Evolutionary conservation across 92 coral and sea anemone genomes (phyloP).

Genomic region (Porites rus): DNA sequence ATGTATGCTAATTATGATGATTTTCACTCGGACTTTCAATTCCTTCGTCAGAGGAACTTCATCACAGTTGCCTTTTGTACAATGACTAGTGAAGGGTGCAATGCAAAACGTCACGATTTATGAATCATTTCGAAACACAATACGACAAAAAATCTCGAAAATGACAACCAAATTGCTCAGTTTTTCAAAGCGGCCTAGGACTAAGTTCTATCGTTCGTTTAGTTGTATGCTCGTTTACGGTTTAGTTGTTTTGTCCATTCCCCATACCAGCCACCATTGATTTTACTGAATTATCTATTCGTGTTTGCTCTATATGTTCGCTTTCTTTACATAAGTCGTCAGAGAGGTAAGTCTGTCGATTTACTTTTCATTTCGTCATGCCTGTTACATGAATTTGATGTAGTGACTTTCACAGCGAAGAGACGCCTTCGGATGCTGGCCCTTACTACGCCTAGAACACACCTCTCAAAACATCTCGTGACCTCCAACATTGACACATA

Average conservation of each 20-base stretch:
- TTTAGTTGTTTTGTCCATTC: background rate
- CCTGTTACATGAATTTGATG: too few relatives aligned
- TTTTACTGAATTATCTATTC: too few relatives aligned
- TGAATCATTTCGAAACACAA: background rate
- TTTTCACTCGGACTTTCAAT: too few relatives aligned
- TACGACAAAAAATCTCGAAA: background rate
- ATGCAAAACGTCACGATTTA: background rate
- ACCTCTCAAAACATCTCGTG: background rate
- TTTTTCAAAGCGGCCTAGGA: background rate
- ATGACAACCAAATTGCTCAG: background rate
- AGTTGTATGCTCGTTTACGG: background rate
- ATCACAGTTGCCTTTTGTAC: too few relatives aligned
- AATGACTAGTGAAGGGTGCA: background rate
- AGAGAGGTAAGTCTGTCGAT: background rate
- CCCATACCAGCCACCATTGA: too few relatives aligned
- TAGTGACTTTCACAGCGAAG: background rate
- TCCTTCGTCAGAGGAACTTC: too few relatives aligned
- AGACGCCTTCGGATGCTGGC: background rate
- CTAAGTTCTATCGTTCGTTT: background rate
- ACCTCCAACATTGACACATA: background rate
- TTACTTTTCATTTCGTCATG: too few relatives aligned
- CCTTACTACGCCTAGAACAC: background rate
- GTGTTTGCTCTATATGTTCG: too few relatives aligned
- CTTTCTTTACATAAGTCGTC: background rate
- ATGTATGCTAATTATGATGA: too few relatives aligned